phyloP scores from a whole-genome alignment of 2,888 invertebrate species.

The Cephus pygmeus region DNA sequence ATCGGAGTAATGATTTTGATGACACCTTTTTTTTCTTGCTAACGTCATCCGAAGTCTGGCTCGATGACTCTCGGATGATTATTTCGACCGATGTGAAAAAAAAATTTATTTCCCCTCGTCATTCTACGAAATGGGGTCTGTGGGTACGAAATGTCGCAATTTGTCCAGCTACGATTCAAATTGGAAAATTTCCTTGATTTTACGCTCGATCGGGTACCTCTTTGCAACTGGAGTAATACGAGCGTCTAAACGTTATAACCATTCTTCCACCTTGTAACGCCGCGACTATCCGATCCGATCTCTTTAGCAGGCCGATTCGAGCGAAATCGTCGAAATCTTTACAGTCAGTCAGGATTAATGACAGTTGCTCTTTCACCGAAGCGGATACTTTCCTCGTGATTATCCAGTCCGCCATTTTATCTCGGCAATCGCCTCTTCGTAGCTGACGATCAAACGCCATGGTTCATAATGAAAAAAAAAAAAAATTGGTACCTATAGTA shows the following conservation, averaged over 20 bases:
- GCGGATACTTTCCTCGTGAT: neutral
- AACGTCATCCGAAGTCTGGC: neutral
- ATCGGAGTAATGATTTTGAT: neutral
- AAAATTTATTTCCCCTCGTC: neutral
- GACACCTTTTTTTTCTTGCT: neutral
- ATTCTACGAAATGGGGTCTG: neutral
- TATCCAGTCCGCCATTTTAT: neutral
- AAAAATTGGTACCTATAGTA: too few species aligned
- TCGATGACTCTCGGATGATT: neutral
- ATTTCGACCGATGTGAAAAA: neutral
- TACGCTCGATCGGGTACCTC: neutral
- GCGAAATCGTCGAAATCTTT: neutral
- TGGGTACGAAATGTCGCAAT: neutral
- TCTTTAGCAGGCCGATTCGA: neutral
- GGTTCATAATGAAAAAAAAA: too few species aligned
- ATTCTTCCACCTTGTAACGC: neutral
- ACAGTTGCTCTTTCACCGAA: neutral
- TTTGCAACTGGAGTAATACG: neutral
- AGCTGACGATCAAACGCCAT: neutral
- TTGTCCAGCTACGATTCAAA: constrained; percentile 14
- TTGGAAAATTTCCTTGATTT: constrained; percentile 13
- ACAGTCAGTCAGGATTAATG: neutral
- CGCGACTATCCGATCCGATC: neutral
- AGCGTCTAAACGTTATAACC: neutral
- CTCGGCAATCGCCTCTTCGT: neutral